phyloP scores from a whole-genome alignment of 23 tunicate species.

The Trididemnum clinides region DNA sequence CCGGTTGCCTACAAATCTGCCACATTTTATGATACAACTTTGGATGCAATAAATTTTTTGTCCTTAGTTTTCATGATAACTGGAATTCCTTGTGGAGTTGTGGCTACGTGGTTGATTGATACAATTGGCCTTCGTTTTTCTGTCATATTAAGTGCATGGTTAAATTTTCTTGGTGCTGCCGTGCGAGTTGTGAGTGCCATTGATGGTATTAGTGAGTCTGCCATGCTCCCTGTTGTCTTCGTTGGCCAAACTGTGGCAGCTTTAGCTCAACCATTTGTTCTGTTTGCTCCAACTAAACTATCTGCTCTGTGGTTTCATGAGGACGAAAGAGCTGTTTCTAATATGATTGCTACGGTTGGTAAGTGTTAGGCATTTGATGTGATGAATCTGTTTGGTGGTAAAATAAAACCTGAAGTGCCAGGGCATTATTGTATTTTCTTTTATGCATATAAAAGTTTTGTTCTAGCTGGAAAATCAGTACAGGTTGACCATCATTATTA shows the following conservation, averaged over 20 bases:
- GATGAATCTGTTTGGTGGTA: too few relatives aligned
- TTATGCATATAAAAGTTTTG: too few relatives aligned
- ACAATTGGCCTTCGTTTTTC: slow-evolving; percentile 71
- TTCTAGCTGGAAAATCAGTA: too few relatives aligned
- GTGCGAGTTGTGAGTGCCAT: slow-evolving; percentile 76
- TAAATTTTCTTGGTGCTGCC: slow-evolving; percentile 76
- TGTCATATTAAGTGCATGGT: slow-evolving; percentile 77
- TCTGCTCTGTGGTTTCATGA: slow-evolving; percentile 93
- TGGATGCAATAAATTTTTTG: slow-evolving; percentile 62
- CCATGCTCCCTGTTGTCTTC: slow-evolving; percentile 72
- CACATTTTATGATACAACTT: slow-evolving; percentile 45
- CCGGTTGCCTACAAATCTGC: slow-evolving; percentile 86
- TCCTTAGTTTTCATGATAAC: slow-evolving; percentile 87
- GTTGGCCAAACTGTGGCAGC: slow-evolving; percentile 87
- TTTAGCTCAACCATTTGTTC: slow-evolving; percentile 87
- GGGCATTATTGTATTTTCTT: too few relatives aligned
- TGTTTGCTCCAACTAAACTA: slow-evolving; percentile 90
- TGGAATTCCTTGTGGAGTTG: slow-evolving; percentile 91
- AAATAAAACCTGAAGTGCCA: too few relatives aligned
- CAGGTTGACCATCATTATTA: too few relatives aligned
- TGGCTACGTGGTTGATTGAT: slow-evolving; percentile 89
- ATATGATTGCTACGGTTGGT: slow-evolving; percentile 85
- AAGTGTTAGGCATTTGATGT: slow-evolving; percentile 1
- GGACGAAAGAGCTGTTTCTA: slow-evolving; percentile 79
- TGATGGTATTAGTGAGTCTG: slow-evolving; percentile 57